Percentiles rank a stretch among this genome's conserved stretches.
These are phyloP conservation scores for Microcebus murinus DNA, from an alignment of 2,113 vertebrate genomes.

Conservation along the genomic window DNA sequence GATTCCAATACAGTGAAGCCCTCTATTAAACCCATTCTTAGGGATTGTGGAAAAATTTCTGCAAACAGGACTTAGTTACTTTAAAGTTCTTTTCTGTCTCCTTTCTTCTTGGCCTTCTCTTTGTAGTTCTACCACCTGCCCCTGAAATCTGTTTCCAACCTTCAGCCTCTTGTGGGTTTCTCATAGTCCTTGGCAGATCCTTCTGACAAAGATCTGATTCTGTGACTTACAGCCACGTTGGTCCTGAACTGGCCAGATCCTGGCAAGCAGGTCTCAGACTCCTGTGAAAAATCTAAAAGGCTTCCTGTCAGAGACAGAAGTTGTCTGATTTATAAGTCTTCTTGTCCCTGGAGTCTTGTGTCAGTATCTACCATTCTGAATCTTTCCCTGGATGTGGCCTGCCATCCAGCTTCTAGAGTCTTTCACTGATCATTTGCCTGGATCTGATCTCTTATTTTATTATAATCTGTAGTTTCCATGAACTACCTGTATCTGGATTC, in stretches of 20 bases:
- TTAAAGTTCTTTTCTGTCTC: neutral
- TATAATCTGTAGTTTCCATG: neutral
- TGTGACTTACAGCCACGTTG: neutral
- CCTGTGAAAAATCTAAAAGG: neutral
- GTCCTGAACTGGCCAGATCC: constrained; percentile 18
- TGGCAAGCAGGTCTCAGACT: neutral
- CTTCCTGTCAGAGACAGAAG: neutral
- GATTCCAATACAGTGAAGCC: neutral
- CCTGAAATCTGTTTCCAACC: constrained; percentile 53
- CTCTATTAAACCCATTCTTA: constrained; percentile 5
- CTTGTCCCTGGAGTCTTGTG: neutral
- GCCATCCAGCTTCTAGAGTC: neutral
- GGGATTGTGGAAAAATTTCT: neutral
- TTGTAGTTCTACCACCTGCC: constrained; percentile 23
- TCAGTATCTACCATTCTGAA: neutral
- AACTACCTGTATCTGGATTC: neutral
- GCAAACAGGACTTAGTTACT: neutral
- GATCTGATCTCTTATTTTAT: neutral
- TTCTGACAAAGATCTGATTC: constrained; percentile 20
- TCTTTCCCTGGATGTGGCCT: neutral
- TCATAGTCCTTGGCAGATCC: neutral
- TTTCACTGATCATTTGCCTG: neutral
- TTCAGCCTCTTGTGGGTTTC: constrained; percentile 17
- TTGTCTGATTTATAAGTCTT: neutral
- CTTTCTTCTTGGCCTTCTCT: constrained; percentile 37